A percentile compares a stretch with the other conserved stretches of the same genome.
Conservation (phyloP, 1,140 invertebrate genomes). For the Drosophila nasuta region DNA sequence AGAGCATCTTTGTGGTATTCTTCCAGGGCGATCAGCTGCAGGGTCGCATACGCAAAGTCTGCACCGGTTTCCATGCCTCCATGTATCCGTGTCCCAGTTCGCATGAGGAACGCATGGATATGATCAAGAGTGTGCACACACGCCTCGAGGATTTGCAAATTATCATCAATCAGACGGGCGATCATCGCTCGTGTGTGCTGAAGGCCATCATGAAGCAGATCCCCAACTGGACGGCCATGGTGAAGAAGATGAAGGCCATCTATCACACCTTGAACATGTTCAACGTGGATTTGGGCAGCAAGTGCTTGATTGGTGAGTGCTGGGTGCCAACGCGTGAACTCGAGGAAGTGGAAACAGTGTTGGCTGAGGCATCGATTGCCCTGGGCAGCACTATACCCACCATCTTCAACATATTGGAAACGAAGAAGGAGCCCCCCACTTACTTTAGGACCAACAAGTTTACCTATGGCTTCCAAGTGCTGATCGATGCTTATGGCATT, state of each 20-base stretch:
- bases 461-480: conserved; percentile 91
- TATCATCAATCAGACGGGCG: conserved; percentile 97
- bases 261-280: conserved; percentile 95
- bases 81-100: conserved; percentile 98
- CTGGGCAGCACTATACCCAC: conserved; percentile 96
- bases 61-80: conserved; percentile 97
- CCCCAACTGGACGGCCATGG: conserved; percentile 96
- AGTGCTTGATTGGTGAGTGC: conserved; percentile 97
- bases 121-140: conserved; percentile 96
- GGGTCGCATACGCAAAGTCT: conserved; percentile 97
- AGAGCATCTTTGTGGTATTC: conserved; percentile 97
- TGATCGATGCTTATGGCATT: conserved; percentile 94
- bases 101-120: conserved; percentile 94
- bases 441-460: conserved; percentile 93
- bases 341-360: conserved; percentile 93
- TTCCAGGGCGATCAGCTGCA: conserved; percentile 99
- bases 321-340: conserved; percentile 96
- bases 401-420: conserved; percentile 94
- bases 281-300: conserved; percentile 95
- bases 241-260: conserved; percentile 94
- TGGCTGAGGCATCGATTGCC: conserved; percentile 95
- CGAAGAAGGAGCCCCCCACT: conserved; percentile 90
- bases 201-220: conserved; percentile 96
- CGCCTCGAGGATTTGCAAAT: conserved; percentile 97
- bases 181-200: conserved; percentile 96